Evolutionary conservation across 1,140 invertebrate genomes (phyloP).

Genomic region (Homalodisca vitripennis): DNA sequence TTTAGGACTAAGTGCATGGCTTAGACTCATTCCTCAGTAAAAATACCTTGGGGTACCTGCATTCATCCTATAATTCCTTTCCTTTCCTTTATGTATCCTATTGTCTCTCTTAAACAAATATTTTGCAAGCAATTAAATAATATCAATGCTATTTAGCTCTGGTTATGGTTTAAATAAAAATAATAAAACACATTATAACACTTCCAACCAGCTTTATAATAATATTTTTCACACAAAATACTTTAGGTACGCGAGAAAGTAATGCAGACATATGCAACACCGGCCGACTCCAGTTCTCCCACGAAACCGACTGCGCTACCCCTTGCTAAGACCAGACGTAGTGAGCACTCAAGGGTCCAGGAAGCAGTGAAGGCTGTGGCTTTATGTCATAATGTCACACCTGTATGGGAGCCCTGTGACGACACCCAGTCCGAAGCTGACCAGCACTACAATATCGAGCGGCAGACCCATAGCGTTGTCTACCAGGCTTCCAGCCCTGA

Average conservation of each 20-base stretch:
- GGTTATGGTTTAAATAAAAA: no score
- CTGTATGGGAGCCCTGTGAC: slow-evolving; percentile 75
- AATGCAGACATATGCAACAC: slow-evolving; percentile 17
- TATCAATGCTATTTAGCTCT: no score
- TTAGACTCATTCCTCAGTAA: no score
- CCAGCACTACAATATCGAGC: slow-evolving; percentile 53
- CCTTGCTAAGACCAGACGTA: slow-evolving; percentile 57
- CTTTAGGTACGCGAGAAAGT: slow-evolving; percentile 33
- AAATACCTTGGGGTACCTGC: no score
- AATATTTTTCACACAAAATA: neutral
- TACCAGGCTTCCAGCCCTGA: slow-evolving; percentile 94
- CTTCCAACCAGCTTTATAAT: no score
- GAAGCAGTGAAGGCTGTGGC: slow-evolving; percentile 94
- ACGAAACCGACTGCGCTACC: slow-evolving; percentile 43
- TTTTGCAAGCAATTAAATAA: no score
- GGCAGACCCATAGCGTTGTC: slow-evolving; percentile 11
- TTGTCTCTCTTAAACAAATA: no score
- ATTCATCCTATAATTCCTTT: no score
- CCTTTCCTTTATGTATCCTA: no score
- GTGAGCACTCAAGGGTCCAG: slow-evolving; percentile 76
- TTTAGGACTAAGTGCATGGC: no score
- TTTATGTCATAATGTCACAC: slow-evolving; percentile 98
- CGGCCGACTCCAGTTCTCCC: slow-evolving; percentile 33
- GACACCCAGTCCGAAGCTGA: slow-evolving; percentile 68
- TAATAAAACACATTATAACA: no score